A percentile compares a stretch with the other conserved stretches of the same genome.
phyloP scores from a whole-genome alignment of 2,797 vertebrate genomes.

The Australoheros facetus region DNA sequence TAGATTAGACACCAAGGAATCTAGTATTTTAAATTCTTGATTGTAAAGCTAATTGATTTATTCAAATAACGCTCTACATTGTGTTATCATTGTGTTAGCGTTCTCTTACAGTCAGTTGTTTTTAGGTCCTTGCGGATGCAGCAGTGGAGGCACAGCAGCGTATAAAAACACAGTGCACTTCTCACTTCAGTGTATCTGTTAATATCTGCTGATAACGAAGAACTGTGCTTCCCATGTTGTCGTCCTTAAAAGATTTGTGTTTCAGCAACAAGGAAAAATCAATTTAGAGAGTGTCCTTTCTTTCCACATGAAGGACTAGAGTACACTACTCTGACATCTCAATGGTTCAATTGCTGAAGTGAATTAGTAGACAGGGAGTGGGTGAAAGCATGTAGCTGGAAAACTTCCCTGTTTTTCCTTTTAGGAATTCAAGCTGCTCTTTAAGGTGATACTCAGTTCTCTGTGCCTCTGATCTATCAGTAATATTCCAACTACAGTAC shows the following conservation, averaged over 20 bases:
- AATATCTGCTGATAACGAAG: constrained; percentile 32
- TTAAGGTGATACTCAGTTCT: not conserved
- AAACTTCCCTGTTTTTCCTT: not conserved
- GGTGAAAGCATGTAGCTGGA: not conserved
- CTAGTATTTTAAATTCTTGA: not conserved
- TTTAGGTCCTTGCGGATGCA: not conserved
- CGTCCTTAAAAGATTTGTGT: constrained; percentile 47
- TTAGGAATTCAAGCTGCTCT: not conserved
- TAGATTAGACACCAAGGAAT: too few species aligned
- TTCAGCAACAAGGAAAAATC: constrained; percentile 60
- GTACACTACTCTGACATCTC: constrained; percentile 60
- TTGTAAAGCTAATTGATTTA: not conserved
- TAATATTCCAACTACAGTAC: constrained; percentile 21
- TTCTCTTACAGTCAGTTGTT: not conserved
- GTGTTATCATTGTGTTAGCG: not conserved
- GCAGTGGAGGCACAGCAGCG: not conserved
- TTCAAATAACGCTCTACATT: not conserved
- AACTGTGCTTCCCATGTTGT: constrained; percentile 18
- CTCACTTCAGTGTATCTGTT: constrained; percentile 9
- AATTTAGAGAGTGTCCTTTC: constrained; percentile 47
- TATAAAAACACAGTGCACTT: not conserved
- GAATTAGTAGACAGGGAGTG: constrained; percentile 26
- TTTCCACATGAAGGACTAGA: constrained; percentile 52
- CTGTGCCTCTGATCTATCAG: not conserved
- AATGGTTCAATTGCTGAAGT: constrained; percentile 43